Conservation (phyloP, 1,140 invertebrate species). For the Pseudomyrmex cubaensis region DNA sequence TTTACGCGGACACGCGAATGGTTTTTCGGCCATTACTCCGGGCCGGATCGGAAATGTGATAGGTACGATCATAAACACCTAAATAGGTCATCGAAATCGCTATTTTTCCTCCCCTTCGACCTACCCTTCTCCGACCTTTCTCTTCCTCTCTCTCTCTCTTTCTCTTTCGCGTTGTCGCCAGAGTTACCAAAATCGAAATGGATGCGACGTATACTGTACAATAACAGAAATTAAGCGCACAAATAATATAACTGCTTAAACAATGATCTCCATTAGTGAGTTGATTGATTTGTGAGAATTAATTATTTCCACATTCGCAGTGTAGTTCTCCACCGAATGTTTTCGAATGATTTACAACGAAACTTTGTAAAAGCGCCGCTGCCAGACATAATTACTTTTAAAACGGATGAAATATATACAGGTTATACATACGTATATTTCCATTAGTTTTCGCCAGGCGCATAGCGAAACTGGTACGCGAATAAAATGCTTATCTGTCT, state of each 20-base stretch:
- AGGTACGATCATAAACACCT: constrained; percentile 48
- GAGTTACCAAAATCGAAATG: not conserved
- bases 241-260: constrained; percentile 1
- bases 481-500: not conserved
- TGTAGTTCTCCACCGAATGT: too few relatives aligned
- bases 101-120: not conserved
- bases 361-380: not conserved
- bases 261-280: not conserved
- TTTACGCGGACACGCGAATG: constrained; percentile 50
- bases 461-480: not conserved
- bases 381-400: not conserved
- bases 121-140: not conserved
- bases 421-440: too few relatives aligned
- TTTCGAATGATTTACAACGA: constrained; percentile 12
- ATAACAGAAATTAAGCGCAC: not conserved
- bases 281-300: not conserved
- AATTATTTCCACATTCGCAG: not conserved
- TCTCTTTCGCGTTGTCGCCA: not conserved
- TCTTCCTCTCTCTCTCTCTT: not conserved
- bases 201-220: not conserved
- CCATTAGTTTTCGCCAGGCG: too few relatives aligned
- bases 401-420: not conserved
- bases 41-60: constrained; percentile 29
- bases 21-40: constrained; percentile 52
- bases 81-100: constrained; percentile 12